Conservation (phyloP, 1,140 invertebrate species). For the Pteromalus puparum region DNA sequence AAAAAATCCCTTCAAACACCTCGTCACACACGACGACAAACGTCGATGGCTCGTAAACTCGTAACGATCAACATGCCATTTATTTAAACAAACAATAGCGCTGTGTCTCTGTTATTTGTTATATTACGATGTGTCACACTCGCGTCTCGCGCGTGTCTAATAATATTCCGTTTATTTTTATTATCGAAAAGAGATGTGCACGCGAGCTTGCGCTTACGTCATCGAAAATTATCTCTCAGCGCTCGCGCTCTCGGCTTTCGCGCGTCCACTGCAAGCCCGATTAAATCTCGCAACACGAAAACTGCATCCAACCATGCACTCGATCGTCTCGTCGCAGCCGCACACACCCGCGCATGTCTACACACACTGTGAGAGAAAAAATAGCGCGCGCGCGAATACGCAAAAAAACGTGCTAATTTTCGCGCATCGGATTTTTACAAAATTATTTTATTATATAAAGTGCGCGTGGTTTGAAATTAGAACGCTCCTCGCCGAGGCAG, state of each 20-base stretch:
- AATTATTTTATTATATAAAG: background rate
- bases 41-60: background rate
- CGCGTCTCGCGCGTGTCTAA: background rate
- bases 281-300: slow-evolving; percentile 27
- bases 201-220: slow-evolving; percentile 25
- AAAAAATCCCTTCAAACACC: background rate
- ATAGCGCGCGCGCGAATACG: background rate
- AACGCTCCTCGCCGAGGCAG: background rate
- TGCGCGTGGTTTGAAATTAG: background rate
- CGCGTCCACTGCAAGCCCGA: slow-evolving; percentile 9
- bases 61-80: background rate
- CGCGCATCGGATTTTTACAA: background rate
- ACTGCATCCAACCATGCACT: slow-evolving; percentile 5
- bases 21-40: background rate
- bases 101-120: background rate
- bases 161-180: slow-evolving; percentile 38
- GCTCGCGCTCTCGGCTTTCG: slow-evolving; percentile 12
- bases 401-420: background rate
- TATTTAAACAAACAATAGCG: background rate
- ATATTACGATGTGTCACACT: background rate
- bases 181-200: slow-evolving; percentile 20
- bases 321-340: background rate
- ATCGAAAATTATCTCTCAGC: slow-evolving; percentile 32
- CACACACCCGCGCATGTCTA: background rate
- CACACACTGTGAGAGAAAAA: background rate